Evolutionary conservation across 2,888 invertebrate species (phyloP).

Genomic region (Athalia cordata): DNA sequence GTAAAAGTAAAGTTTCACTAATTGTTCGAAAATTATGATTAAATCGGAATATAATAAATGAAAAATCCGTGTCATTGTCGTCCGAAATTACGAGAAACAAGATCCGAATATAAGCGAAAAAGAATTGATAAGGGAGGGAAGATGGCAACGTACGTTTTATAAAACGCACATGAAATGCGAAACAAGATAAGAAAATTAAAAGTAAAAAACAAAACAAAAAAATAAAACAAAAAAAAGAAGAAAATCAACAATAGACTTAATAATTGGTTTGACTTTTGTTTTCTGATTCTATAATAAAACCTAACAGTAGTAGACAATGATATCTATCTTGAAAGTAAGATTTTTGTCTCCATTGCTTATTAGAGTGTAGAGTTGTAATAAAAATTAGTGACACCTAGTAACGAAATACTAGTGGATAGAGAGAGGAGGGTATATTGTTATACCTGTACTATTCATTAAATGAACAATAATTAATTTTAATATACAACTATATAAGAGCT

Average conservation of each 20-base stretch:
- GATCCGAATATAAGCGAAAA: background rate
- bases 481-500: constrained; percentile 63
- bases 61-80: constrained; percentile 32
- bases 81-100: background rate
- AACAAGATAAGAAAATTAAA: constrained; percentile 20
- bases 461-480: constrained; percentile 61
- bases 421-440: constrained; percentile 32
- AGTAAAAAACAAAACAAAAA: constrained; percentile 19
- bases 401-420: constrained; percentile 25
- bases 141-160: constrained; percentile 42
- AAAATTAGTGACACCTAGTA: constrained; percentile 38
- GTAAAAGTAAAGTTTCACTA: background rate
- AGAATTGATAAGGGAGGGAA: background rate
- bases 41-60: constrained; percentile 4
- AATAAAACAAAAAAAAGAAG: constrained; percentile 16
- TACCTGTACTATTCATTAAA: constrained; percentile 35
- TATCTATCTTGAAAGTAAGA: constrained; percentile 57
- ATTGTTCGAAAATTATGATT: constrained; percentile 4
- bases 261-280: constrained; percentile 47
- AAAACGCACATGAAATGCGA: constrained; percentile 41
- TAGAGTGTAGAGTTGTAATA: constrained; percentile 51
- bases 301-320: constrained; percentile 46
- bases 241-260: constrained; percentile 30
- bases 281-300: constrained; percentile 51
- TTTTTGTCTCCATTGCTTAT: constrained; percentile 57